phyloP scores from a whole-genome alignment of 1,140 invertebrate genomes.

The Dufourea novaeangliae region DNA sequence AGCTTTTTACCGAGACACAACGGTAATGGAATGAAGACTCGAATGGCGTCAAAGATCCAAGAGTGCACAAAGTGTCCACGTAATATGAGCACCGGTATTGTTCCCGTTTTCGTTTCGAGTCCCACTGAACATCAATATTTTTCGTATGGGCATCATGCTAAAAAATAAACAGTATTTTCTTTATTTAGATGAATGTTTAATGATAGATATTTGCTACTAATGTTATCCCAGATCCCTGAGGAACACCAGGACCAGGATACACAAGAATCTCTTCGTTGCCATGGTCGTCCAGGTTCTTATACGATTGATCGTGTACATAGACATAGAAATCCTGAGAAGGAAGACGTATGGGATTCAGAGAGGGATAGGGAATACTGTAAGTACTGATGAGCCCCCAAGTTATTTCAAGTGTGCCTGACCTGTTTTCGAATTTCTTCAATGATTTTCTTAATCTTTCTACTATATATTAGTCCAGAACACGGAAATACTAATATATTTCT shows the following conservation, averaged over 20 bases:
- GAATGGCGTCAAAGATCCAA: not conserved
- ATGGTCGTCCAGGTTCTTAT: constrained; percentile 93
- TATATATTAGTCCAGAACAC: not conserved
- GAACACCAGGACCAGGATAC: constrained; percentile 93
- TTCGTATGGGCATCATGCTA: no score
- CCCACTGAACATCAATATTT: no score
- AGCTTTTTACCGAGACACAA: not conserved
- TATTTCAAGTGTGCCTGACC: no score
- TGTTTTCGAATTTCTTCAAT: not conserved
- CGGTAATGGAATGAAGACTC: constrained; percentile 1
- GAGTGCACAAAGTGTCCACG: not conserved
- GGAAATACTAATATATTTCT: no score
- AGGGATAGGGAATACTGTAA: constrained; percentile 91
- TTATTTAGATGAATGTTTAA: not conserved
- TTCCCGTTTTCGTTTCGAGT: no score
- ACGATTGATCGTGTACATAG: constrained; percentile 92
- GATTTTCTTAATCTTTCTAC: no score
- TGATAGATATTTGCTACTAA: not conserved
- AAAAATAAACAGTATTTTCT: not conserved
- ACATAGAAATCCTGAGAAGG: constrained; percentile 85
- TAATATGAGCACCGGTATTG: no score
- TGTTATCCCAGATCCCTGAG: constrained; percentile 85
- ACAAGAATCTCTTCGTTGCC: constrained; percentile 93
- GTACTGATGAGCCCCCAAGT: constrained; percentile 54
- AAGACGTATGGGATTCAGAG: constrained; percentile 70